phyloP scores from a whole-genome alignment of 2,888 invertebrate genomes.

The Harpalus rufipes region DNA sequence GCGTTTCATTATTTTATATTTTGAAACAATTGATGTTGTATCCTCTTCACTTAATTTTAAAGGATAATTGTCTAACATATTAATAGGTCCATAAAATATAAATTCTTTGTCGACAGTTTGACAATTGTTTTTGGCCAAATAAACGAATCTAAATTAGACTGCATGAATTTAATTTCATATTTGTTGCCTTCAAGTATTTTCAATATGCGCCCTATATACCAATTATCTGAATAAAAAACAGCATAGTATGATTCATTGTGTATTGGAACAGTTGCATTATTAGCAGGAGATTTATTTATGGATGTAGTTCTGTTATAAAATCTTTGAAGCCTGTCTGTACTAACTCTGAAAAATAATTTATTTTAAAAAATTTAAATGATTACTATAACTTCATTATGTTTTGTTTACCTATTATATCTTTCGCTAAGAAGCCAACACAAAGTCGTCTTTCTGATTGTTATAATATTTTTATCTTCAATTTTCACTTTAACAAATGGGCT shows the following conservation, averaged over 20 bases:
- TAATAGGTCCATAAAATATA: slow-evolving; percentile 38
- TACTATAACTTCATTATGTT: neutral
- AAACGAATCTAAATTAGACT: neutral
- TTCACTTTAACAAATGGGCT: neutral
- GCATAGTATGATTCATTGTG: neutral
- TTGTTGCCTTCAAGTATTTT: neutral
- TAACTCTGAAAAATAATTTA: neutral
- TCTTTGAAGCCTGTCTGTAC: slow-evolving; percentile 1
- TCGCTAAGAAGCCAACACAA: slow-evolving; percentile 6
- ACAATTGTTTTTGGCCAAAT: neutral
- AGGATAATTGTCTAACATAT: neutral
- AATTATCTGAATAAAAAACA: neutral
- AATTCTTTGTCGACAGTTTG: slow-evolving; percentile 40
- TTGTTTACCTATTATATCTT: slow-evolving; percentile 5
- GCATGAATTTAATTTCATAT: slow-evolving; percentile 3
- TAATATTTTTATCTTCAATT: slow-evolving; percentile 4
- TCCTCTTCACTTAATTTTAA: neutral
- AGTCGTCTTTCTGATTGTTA: neutral
- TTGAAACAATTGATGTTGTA: neutral
- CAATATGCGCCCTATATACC: slow-evolving; percentile 5
- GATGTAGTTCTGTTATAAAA: neutral
- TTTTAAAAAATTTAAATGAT: neutral
- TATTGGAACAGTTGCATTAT: neutral
- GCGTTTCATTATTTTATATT: slow-evolving; percentile 4
- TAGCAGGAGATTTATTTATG: neutral